Evolutionary conservation across 1,140 invertebrate genomes (phyloP), one percentile per base, ranked within the genome.

Genomic region (Drosophila pachea): DNA sequence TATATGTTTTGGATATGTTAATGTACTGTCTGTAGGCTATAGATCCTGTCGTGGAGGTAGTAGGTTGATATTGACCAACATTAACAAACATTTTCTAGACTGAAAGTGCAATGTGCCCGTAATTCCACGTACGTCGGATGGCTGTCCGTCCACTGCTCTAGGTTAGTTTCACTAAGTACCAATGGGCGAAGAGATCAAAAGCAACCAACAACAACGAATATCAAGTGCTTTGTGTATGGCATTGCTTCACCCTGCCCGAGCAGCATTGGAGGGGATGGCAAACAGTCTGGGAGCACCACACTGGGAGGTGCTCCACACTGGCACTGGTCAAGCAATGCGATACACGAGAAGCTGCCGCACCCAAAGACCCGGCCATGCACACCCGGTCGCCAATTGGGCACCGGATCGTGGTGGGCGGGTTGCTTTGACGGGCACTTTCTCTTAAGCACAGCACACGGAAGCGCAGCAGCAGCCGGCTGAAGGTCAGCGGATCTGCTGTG

Each of bases 191-290:
- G 88, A 89, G 86, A 89, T 84, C 88, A 89, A 89, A 89, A 89
- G 88, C 88, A 89, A 89, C 79, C 88, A 89, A 89, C 88, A 89
- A 89, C 88, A 89, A 89, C 88, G 87, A 88, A 88, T 89, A 70
- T 82, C 70, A 82, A 86, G 77, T 73, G 63, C 73, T 76, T 63
- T 58, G 71, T 74, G 75, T 82, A 77, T 73, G 59, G 36, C 69
- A 72, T 70, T 86, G 81, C 81, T 63, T 53, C 47, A 65, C 68
- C 63, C 49, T 54, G 12, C 12, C n/a, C 14, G 40, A 16, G 12
- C 14, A 14, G 4, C 5, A 12, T 7, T 12, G 48, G 22, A 2
- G 2, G 36, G 4, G n/a, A 40, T 42, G 60, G 67, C 43, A 55
- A 48, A 45, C 48, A 32, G 48, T 5, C 31, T 12, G 5, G 45